Evolutionary conservation across 1,140 invertebrate species (phyloP), one percentile per base, ranked within the genome.

Genomic region (Gryllus bimaculatus): DNA sequence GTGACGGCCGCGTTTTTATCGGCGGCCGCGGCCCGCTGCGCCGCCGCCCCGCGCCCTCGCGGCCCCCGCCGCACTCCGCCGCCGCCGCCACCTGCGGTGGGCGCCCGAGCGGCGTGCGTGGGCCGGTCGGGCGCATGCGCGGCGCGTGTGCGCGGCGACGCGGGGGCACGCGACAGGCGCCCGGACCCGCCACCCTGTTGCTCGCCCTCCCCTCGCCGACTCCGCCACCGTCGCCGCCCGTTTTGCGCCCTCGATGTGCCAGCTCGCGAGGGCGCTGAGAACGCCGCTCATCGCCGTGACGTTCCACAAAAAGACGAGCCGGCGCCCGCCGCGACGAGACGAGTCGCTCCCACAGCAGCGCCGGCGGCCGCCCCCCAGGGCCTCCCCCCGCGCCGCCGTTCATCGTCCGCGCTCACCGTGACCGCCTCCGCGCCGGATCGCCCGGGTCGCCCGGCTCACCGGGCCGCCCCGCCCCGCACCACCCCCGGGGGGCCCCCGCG

Each of bases 241-340:
- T n/a, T n/a, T n/a, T n/a, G n/a, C 54, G 10, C 18, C 54, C 10
- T 18, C 18, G 54, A 66, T 66, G 54, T 18, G 18, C 54, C 54
- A 7, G 10, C 18, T 66, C 54, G 10, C 54, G 10, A n/a, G 54
- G 54, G 54, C 54, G 54, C n/a, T 66, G 54, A 66, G 54, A 66
- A 66, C 54, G 54, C n/a, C 54, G 54, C 54, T 66, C 54, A 66
- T 66, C 10, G 54, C 54, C 54, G 18, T 66, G 54, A 66, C 54
- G 54, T 66, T n/a, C n/a, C 54, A 66, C 54, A 66, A 66, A 66
- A 66, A 66, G 54, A 66, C 54, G 54, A 66, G 54, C n/a, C 54
- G 54, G 54, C 54, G 54, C 54, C 54, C 54, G 54, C 54, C 54
- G 54, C 54, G 54, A 66, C 54, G 54, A 18, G 54, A 66, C 54